Percentiles rank a stretch among this genome's conserved stretches.
Conservation (phyloP, 2,888 invertebrate genomes). For the Eupithecia tripunctaria region DNA sequence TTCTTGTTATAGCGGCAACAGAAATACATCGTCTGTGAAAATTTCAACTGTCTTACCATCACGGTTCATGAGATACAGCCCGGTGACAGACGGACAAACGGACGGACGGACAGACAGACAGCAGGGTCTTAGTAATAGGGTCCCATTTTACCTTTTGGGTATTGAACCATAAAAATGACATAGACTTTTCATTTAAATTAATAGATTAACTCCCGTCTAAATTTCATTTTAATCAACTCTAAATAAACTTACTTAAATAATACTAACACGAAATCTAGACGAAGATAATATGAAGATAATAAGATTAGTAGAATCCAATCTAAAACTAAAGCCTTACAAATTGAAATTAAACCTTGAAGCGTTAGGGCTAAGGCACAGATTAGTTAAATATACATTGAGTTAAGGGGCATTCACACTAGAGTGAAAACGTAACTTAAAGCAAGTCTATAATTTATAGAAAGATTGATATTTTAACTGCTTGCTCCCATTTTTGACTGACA, state of each 20-base stretch:
- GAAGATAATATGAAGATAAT: not conserved
- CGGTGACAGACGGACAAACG: too few species aligned
- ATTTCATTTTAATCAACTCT: not conserved
- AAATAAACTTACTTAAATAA: not conserved
- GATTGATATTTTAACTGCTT: not conserved
- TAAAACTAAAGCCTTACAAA: slow-evolving; percentile 16
- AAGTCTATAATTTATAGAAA: not conserved
- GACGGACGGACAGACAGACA: too few species aligned
- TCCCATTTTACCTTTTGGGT: too few species aligned
- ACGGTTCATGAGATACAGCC: too few species aligned
- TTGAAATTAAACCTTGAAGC: not conserved
- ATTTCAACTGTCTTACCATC: too few species aligned
- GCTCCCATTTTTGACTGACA: not conserved
- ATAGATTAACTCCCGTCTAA: not conserved
- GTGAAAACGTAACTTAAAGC: not conserved
- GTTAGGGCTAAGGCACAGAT: not conserved
- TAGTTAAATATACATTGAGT: not conserved
- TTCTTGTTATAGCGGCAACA: too few species aligned
- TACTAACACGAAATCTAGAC: not conserved
- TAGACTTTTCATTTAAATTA: too few species aligned
- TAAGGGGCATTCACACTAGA: not conserved
- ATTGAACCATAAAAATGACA: too few species aligned
- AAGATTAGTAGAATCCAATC: slow-evolving; percentile 9
- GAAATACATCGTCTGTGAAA: too few species aligned
- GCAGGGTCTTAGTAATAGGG: too few species aligned